Evolutionary conservation across 37 sponge, comb jelly and placozoan genomes (phyloP).

Genomic region (Lycopodina hypogea): DNA sequence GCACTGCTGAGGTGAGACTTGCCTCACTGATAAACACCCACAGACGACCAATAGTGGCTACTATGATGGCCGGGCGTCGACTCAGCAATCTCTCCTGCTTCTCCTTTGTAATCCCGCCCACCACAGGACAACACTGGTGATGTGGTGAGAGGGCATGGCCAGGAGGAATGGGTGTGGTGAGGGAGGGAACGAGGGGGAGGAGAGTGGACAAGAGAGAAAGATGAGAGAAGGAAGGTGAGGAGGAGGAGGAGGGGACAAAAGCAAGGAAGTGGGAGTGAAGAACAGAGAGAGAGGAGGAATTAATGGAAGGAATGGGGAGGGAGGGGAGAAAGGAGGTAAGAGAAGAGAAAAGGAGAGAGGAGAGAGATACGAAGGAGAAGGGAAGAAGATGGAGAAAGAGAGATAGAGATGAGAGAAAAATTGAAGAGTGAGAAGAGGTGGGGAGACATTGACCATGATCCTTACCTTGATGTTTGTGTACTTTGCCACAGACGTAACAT

Average conservation of each 20-base stretch:
- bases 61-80: conserved; percentile 80
- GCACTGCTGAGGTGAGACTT: neutral
- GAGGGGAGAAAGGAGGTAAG: neutral
- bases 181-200: neutral
- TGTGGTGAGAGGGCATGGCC: neutral
- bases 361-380: neutral
- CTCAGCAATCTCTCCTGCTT: conserved; percentile 90
- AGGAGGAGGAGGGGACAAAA: neutral
- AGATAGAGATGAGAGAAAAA: neutral
- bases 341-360: neutral
- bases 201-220: neutral
- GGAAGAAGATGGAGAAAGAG: neutral
- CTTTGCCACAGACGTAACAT: conserved; percentile 69
- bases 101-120: conserved; percentile 89
- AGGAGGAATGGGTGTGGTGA: neutral
- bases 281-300: neutral
- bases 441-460: neutral
- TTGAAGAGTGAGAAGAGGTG: neutral
- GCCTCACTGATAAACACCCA: conserved; percentile 88
- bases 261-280: neutral
- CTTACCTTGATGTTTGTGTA: conserved; percentile 77
- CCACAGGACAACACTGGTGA: conserved; percentile 74
- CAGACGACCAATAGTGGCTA: conserved; percentile 93
- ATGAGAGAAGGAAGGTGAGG: neutral
- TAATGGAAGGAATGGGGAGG: neutral